phyloP scores from a whole-genome alignment of 64 coral and sea anemone species.

The Platygyra sinensis region DNA sequence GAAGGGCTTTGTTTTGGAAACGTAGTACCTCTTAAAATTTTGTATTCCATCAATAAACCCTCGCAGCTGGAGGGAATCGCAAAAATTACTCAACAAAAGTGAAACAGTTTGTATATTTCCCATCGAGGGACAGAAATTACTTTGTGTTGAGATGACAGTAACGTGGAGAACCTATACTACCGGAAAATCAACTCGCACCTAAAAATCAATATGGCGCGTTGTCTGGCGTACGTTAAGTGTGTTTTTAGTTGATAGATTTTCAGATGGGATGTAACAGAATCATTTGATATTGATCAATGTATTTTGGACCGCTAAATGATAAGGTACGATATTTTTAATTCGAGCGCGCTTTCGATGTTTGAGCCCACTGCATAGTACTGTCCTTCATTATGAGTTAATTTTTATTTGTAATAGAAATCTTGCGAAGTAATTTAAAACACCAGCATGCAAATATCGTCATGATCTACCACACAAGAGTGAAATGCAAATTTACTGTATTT shows the following conservation, averaged over 20 bases:
- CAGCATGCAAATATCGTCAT: neutral
- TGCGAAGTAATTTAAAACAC: neutral
- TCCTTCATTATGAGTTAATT: neutral
- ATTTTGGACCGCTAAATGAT: too few species aligned
- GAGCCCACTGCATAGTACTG: too few species aligned
- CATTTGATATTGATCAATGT: neutral
- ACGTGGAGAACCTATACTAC: neutral
- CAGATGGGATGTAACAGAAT: neutral
- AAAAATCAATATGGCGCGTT: constrained; percentile 20
- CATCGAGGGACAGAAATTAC: neutral
- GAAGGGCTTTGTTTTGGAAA: constrained; percentile 10
- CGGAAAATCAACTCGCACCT: neutral
- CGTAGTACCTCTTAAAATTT: neutral
- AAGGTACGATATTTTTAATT: too few species aligned
- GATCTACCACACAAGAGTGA: neutral
- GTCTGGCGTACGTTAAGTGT: neutral
- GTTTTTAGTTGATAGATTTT: neutral
- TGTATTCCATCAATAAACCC: constrained; percentile 2
- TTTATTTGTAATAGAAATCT: neutral
- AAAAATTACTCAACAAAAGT: neutral
- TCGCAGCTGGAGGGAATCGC: neutral
- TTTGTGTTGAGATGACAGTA: neutral
- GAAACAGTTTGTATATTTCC: neutral
- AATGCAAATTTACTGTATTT: neutral
- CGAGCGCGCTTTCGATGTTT: too few species aligned